Base-by-base conservation (phyloP, 2,888 invertebrate species). In the Congeria kusceri region DNA sequence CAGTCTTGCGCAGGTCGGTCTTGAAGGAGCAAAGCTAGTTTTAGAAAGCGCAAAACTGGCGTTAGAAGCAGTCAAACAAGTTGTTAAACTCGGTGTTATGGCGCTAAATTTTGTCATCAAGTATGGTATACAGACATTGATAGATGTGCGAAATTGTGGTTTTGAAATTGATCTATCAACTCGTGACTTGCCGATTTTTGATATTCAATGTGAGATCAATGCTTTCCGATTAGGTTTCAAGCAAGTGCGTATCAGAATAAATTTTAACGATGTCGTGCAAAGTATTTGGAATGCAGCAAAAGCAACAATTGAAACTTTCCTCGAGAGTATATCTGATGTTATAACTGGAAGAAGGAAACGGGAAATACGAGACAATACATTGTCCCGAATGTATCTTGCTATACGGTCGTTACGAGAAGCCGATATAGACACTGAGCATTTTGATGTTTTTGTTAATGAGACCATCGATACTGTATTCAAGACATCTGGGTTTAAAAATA, bases 111-210 rank as follows among this genome's bases (percentile, higher is more conserved):
- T 77, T 20, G 63, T 83, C 5, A 70, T 80, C 2, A 58, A 73
- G 49, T 66, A 72, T 59, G 83, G 80, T 20, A 7, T 80, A 3
- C 61, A 77, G 44, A 65, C 62, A 5, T 39, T 83, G 7, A 58
- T 83, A 15, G 83, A 83, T 49, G 73, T 81, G 3, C 63, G 63
- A 44, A 84, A 84, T 25, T 84, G 84, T 74, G 74, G 74, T 9
- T 84, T 81, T 59, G 70, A 73, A 53, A 25, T 81, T 9, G 57
- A 73, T 49, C 29, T 80, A 5, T 46, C 71, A 13, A 61, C 58
- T n/a, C 47, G 25, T 28, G 75, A 75, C 25, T 28, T 71, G 18
- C 71, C 75, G 5, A 72, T 78, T 5, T 81, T 81, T 53, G 75
- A 75, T 11, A 68, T 84, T 13, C 59, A 47, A 15, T 84, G 84